Evolutionary conservation across 2,113 vertebrate genomes (phyloP).

Genomic region (Heloderma charlesbogerti): DNA sequence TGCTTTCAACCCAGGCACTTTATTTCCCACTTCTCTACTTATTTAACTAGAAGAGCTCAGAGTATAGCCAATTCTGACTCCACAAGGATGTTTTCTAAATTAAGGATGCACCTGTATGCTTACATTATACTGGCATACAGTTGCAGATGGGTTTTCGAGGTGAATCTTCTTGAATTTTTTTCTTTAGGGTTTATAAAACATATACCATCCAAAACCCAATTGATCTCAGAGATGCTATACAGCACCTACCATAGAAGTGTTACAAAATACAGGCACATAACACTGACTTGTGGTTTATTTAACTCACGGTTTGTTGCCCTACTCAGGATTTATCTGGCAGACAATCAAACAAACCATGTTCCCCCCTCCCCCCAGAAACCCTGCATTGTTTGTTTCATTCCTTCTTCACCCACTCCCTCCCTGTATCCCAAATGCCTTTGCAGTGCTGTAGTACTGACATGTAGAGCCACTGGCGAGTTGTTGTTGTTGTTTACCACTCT

Average conservation of each 20-base stretch:
- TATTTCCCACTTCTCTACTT: not conserved
- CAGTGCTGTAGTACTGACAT: too few relatives aligned
- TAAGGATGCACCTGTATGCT: not conserved
- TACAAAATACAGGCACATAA: not conserved
- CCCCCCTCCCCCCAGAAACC: too few relatives aligned
- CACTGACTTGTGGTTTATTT: too few relatives aligned
- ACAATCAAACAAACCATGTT: too few relatives aligned
- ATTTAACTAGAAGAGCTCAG: not conserved
- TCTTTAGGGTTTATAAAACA: not conserved
- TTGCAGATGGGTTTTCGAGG: not conserved
- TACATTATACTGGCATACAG: not conserved
- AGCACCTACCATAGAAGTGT: not conserved
- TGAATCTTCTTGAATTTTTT: not conserved
- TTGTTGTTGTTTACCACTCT: too few relatives aligned
- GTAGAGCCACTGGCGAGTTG: too few relatives aligned
- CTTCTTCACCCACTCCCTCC: too few relatives aligned
- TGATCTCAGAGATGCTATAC: not conserved
- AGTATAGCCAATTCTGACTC: not conserved
- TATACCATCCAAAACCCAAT: not conserved
- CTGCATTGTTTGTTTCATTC: too few relatives aligned
- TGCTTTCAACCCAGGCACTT: not conserved
- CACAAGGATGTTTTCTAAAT: not conserved
- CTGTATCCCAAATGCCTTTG: too few relatives aligned
- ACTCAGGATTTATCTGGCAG: too few relatives aligned
- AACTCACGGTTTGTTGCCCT: too few relatives aligned